Conservation (phyloP, 2,797 vertebrate species). For the Gouania willdenowi region DNA sequence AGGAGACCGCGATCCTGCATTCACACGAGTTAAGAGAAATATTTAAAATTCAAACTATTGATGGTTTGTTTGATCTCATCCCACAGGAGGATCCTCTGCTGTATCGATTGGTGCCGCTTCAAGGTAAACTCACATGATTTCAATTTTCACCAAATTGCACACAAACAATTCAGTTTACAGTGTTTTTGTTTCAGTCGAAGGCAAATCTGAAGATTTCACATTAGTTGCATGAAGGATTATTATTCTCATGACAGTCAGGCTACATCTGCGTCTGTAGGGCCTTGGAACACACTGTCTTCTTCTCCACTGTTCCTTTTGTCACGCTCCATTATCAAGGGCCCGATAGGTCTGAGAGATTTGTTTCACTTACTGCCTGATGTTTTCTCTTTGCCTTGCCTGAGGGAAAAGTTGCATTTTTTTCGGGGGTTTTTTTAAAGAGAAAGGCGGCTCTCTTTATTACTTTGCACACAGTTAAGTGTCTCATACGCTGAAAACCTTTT, state of each 20-base stretch:
- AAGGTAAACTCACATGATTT: conserved; percentile 40
- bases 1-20: too few species aligned
- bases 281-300: conserved; percentile 9
- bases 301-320: conserved; percentile 15
- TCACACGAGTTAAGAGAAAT: too few species aligned
- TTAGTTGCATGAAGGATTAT: conserved; percentile 45
- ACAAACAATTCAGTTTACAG: not conserved
- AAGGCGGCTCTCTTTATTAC: too few species aligned
- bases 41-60: not conserved
- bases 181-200: conserved; percentile 11
- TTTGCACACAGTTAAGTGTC: too few species aligned
- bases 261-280: conserved; percentile 22
- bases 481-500: too few species aligned
- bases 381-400: not conserved
- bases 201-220: conserved; percentile 22
- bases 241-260: conserved; percentile 65
- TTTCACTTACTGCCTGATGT: conserved; percentile 15
- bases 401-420: not conserved
- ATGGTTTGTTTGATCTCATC: not conserved
- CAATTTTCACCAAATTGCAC: too few species aligned
- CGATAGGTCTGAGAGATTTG: conserved; percentile 10
- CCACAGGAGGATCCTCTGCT: conserved; percentile 68
- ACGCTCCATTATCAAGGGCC: conserved; percentile 27
- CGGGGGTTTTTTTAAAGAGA: too few species aligned
- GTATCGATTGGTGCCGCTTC: conserved; percentile 63